Evolutionary conservation across 2,797 vertebrate species (phyloP).

Genomic region (Brachymystax lenok): DNA sequence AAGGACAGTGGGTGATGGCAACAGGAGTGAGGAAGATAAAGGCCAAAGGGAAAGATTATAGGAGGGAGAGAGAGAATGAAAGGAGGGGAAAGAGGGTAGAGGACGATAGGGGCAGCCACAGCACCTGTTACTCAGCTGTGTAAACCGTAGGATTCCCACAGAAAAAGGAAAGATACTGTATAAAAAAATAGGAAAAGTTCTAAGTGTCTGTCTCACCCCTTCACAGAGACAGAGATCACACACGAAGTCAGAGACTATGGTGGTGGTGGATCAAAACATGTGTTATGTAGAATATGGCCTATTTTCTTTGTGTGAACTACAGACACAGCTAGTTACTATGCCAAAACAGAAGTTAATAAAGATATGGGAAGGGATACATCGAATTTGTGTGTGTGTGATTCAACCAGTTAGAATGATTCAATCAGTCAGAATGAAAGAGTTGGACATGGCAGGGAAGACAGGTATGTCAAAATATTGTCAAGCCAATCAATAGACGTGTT

Average conservation of each 20-base stretch:
- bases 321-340: too few relatives aligned
- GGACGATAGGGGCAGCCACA: conserved; percentile 11
- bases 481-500: background rate
- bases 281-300: background rate
- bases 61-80: background rate
- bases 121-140: conserved; percentile 42
- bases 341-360: too few relatives aligned
- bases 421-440: too few relatives aligned
- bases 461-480: background rate
- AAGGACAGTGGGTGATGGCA: background rate
- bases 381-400: too few relatives aligned
- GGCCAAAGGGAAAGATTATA: conserved; percentile 9
- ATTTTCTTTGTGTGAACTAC: background rate
- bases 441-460: background rate
- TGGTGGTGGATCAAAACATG: background rate
- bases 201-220: background rate
- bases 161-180: conserved; percentile 13
- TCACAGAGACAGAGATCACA: background rate
- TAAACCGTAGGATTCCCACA: conserved; percentile 22
- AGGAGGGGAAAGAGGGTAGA: conserved; percentile 2
- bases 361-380: too few relatives aligned
- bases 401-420: too few relatives aligned
- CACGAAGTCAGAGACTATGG: background rate
- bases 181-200: conserved; percentile 23
- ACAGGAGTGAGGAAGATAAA: background rate